Percentiles rank a stretch among this genome's conserved stretches.
phyloP scores from a whole-genome alignment of 1,140 invertebrate species.

The Latrodectus geometricus region DNA sequence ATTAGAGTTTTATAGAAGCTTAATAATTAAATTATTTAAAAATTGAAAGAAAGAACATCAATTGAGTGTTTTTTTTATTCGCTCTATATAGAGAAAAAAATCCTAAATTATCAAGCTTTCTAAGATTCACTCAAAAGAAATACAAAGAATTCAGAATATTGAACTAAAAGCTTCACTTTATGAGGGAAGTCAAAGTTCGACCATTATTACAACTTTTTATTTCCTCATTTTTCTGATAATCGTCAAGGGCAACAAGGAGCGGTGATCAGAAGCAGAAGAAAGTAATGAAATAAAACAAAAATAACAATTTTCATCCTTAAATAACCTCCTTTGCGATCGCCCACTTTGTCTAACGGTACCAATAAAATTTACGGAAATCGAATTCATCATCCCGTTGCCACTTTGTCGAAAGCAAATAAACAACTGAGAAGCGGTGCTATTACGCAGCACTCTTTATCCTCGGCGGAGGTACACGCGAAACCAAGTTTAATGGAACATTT shows the following conservation, averaged over 20 bases:
- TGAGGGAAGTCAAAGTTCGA: constrained; percentile 25
- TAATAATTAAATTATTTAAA: too few relatives aligned
- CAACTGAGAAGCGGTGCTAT: not conserved
- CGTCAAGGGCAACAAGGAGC: constrained; percentile 29
- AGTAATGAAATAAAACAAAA: not conserved
- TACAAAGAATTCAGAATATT: too few relatives aligned
- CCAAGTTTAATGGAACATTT: not conserved
- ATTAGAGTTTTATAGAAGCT: too few relatives aligned
- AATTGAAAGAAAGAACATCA: too few relatives aligned
- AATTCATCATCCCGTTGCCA: not conserved
- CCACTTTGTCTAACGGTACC: not conserved
- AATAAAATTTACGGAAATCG: not conserved
- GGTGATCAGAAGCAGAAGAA: not conserved
- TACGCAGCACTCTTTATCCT: constrained; percentile 12
- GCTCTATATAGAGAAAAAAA: too few relatives aligned
- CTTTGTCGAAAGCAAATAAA: not conserved
- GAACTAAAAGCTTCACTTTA: not conserved
- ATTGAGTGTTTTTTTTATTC: too few relatives aligned
- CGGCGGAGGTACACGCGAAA: constrained; percentile 15
- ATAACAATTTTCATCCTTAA: not conserved
- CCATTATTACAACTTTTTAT: not conserved
- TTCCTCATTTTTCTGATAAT: constrained; percentile 29
- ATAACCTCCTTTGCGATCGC: not conserved
- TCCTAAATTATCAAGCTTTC: too few relatives aligned
- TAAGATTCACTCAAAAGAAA: too few relatives aligned